These are phyloP conservation scores for Corvus cornix DNA, from an alignment of 2,113 vertebrate species.

Conservation along the genomic window DNA sequence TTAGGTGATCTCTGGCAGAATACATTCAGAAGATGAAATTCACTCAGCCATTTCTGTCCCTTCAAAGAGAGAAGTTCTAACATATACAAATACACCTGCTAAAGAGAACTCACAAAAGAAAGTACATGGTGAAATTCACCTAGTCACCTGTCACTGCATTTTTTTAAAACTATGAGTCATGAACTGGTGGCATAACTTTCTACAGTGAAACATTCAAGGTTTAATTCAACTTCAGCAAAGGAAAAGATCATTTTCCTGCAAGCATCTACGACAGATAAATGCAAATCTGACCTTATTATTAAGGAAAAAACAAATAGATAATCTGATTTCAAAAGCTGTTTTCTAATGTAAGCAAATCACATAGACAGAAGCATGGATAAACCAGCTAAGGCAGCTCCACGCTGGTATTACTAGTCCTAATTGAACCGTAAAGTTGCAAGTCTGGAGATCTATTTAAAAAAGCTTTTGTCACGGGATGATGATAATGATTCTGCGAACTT, in stretches of 20 bases:
- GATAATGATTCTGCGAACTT: neutral
- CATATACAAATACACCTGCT: neutral
- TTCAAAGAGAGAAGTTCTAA: neutral
- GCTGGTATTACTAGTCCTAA: neutral
- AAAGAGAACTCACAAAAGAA: neutral
- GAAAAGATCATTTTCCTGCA: neutral
- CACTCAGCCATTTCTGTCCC: neutral
- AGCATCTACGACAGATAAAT: neutral
- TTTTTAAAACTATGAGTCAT: neutral
- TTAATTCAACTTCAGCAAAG: neutral
- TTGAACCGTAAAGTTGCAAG: accelerated
- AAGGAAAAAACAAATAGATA: neutral
- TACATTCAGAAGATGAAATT: neutral
- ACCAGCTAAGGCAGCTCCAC: neutral
- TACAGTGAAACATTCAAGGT: neutral
- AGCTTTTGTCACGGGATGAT: neutral
- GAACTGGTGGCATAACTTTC: neutral
- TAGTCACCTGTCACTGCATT: neutral
- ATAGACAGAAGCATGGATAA: neutral
- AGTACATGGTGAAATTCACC: neutral
- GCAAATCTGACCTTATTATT: neutral
- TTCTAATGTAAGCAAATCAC: neutral
- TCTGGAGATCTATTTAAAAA: neutral
- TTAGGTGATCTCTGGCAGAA: neutral
- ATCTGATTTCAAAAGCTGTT: neutral